Evolutionary conservation across 2,888 invertebrate species (phyloP).

Genomic region (Parnassius smintheus): DNA sequence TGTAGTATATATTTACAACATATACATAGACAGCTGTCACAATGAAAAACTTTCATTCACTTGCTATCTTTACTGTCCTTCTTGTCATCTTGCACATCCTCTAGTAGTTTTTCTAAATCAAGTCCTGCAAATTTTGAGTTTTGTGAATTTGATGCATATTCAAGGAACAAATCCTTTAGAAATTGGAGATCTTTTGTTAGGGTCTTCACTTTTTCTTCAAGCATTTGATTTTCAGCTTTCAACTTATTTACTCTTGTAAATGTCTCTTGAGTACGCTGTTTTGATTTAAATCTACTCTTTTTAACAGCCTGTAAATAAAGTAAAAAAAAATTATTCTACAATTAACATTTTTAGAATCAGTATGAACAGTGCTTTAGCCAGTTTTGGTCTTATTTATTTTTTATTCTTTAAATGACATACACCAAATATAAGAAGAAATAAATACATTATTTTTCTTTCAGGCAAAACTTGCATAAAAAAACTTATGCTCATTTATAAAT

Average conservation of each 20-base stretch:
- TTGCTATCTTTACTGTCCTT: slow-evolving; percentile 44
- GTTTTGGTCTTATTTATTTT: too few relatives aligned
- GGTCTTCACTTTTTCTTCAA: slow-evolving; percentile 90
- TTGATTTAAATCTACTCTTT: slow-evolving; percentile 89
- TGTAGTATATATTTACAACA: too few relatives aligned
- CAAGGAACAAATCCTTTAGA: slow-evolving; percentile 89
- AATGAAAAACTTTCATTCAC: slow-evolving; percentile 23
- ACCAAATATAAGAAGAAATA: too few relatives aligned
- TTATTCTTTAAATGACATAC: too few relatives aligned
- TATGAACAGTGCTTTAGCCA: too few relatives aligned
- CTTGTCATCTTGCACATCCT: slow-evolving; percentile 72
- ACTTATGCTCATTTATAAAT: too few relatives aligned
- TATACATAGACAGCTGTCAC: too few relatives aligned
- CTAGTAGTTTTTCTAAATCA: slow-evolving; percentile 79
- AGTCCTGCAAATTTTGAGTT: slow-evolving; percentile 79
- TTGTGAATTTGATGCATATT: slow-evolving; percentile 85
- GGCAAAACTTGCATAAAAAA: too few relatives aligned
- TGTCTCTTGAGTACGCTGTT: slow-evolving; percentile 89
- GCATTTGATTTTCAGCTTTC: slow-evolving; percentile 88
- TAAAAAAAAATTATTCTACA: neutral
- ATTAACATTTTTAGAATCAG: neutral
- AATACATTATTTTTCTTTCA: too few relatives aligned
- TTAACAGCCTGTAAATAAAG: slow-evolving; percentile 86
- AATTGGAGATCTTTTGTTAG: slow-evolving; percentile 90
- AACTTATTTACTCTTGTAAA: slow-evolving; percentile 87